A percentile compares a stretch with the other conserved stretches of the same genome.
Conservation (phyloP, 1,140 invertebrate genomes). For the Stegodyphus dumicola region DNA sequence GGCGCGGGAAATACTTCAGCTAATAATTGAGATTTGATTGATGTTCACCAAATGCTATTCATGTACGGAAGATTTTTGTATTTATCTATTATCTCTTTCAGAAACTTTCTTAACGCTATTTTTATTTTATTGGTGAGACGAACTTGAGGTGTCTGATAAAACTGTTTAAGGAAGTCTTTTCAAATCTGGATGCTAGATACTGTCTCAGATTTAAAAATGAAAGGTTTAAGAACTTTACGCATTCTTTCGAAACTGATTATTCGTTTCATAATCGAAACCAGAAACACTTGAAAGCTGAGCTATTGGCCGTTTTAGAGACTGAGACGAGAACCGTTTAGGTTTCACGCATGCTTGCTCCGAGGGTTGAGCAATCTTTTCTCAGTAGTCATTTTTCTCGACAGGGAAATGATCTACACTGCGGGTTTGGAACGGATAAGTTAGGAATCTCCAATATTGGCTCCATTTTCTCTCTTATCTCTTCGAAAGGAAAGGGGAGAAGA, state of each 20-base stretch:
- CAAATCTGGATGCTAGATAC: no score
- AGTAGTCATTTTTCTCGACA: constrained; percentile 29
- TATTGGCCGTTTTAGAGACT: neutral
- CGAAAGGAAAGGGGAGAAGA: constrained; percentile 4
- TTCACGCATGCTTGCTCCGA: constrained; percentile 36
- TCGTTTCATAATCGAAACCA: constrained; percentile 13
- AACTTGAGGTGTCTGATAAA: no score
- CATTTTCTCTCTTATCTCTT: constrained; percentile 32
- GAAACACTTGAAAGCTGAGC: neutral
- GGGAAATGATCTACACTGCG: constrained; percentile 27
- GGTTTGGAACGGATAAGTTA: constrained; percentile 38
- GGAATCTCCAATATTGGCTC: constrained; percentile 52
- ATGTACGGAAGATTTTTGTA: no score
- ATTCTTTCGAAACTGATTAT: neutral
- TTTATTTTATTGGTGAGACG: no score
- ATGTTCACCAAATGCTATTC: no score
- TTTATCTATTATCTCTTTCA: no score
- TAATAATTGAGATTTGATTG: no score
- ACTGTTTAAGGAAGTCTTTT: no score
- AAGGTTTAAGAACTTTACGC: no score
- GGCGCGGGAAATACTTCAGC: no score
- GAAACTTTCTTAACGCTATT: no score
- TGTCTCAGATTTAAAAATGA: no score
- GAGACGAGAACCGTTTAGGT: constrained; percentile 2
- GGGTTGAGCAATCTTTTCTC: constrained; percentile 38